These are phyloP conservation scores for Machimus atricapillus DNA, from an alignment of 2,888 invertebrate species.

Conservation along the genomic window DNA sequence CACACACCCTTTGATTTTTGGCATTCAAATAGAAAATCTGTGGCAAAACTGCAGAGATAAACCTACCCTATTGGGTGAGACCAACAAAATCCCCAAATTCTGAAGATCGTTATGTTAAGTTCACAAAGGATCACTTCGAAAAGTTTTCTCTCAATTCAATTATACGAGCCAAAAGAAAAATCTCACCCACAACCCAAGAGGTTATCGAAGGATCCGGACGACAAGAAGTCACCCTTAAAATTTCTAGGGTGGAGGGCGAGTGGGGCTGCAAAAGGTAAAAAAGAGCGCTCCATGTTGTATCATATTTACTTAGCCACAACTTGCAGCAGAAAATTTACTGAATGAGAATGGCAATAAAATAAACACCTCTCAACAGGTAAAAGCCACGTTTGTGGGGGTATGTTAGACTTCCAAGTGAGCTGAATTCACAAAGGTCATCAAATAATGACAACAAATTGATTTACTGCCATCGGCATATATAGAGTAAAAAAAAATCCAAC, in stretches of 20 bases:
- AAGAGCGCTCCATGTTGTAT: not conserved
- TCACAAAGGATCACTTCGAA: not conserved
- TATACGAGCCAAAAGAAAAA: not conserved
- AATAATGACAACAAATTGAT: slow-evolving; percentile 24
- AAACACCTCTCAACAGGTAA: slow-evolving; percentile 7
- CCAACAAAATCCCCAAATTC: not conserved
- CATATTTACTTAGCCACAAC: not conserved
- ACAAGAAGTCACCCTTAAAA: not conserved
- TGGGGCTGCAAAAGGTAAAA: not conserved
- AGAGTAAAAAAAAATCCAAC: not conserved
- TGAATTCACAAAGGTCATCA: slow-evolving; percentile 9
- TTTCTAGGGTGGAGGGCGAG: not conserved
- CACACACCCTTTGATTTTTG: not conserved
- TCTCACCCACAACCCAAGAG: not conserved
- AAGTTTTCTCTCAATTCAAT: not conserved
- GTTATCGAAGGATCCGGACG: not conserved
- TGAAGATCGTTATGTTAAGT: not conserved
- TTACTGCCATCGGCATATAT: not conserved
- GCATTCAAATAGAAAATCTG: not conserved
- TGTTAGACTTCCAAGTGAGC: not conserved
- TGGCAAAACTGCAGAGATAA: not conserved
- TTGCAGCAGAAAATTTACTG: not conserved
- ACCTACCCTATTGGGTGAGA: not conserved
- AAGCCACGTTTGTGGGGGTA: not conserved
- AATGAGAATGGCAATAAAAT: not conserved